Percentiles rank a stretch among this genome's conserved stretches.
phyloP scores from a whole-genome alignment of 92 coral and sea anemone species.

The Epizoanthus fatuus region DNA sequence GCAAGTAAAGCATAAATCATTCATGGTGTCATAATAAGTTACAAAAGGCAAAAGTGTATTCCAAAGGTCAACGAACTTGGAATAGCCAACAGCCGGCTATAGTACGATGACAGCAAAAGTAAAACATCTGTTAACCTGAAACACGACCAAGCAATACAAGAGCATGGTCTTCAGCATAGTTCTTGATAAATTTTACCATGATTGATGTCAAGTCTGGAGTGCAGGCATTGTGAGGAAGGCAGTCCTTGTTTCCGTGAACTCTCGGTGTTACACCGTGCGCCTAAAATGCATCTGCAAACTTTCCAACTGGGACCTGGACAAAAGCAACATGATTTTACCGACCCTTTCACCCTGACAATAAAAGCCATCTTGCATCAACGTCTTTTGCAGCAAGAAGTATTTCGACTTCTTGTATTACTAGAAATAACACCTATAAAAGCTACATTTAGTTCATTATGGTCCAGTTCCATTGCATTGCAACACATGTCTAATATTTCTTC shows the following conservation, averaged over 20 bases:
- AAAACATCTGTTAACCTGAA: slow-evolving; percentile 41
- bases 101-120: slow-evolving; percentile 34
- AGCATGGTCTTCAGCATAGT: slow-evolving; percentile 60
- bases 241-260: slow-evolving; percentile 51
- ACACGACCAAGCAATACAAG: slow-evolving; percentile 54
- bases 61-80: background rate
- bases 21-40: slow-evolving; percentile 53
- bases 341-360: slow-evolving; percentile 10
- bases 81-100: background rate
- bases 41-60: background rate
- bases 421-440: slow-evolving; percentile 21
- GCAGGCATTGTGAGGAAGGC: slow-evolving; percentile 25
- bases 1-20: slow-evolving; percentile 50
- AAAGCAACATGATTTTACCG: slow-evolving; percentile 33
- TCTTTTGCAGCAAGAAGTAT: background rate
- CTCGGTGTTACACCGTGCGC: slow-evolving; percentile 41
- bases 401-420: background rate
- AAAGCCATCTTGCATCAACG: background rate
- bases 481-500: slow-evolving; percentile 16
- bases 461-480: background rate
- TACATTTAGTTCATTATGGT: background rate
- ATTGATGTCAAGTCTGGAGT: slow-evolving; percentile 15
- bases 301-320: background rate
- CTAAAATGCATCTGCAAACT: slow-evolving; percentile 41
- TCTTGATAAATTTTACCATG: slow-evolving; percentile 30